These are phyloP conservation scores for Pangasius sanitwongsei DNA, from an alignment of 2,797 vertebrate genomes.

Conservation along the genomic window DNA sequence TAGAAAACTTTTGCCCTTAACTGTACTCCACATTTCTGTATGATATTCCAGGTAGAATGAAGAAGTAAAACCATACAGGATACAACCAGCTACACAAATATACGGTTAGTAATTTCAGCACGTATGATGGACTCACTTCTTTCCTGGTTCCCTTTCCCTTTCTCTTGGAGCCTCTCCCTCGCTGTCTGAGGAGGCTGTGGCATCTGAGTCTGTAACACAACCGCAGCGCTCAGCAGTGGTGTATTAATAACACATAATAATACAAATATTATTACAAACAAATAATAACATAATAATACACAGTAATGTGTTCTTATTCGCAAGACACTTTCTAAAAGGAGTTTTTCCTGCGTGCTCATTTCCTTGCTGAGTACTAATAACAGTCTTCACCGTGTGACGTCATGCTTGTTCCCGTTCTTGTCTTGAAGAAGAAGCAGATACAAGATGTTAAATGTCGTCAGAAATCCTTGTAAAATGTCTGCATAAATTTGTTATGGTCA, in stretches of 20 bases:
- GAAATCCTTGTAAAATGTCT: background rate
- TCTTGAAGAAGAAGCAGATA: background rate
- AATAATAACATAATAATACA: too few species aligned
- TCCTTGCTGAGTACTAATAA: background rate
- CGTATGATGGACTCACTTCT: conserved; percentile 76
- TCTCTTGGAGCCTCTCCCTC: conserved; percentile 84
- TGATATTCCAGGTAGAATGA: background rate
- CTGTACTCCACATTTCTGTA: background rate
- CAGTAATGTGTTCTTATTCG: background rate
- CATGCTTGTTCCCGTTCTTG: background rate
- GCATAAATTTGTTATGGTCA: too few species aligned
- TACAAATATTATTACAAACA: too few species aligned
- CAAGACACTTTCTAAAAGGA: background rate
- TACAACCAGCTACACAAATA: background rate
- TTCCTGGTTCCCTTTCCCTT: conserved; percentile 78
- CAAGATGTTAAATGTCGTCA: background rate
- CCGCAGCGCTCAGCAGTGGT: background rate
- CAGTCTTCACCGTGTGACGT: background rate
- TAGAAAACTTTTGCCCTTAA: background rate
- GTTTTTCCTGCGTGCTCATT: background rate
- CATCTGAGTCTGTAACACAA: conserved; percentile 82
- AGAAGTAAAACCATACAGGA: background rate
- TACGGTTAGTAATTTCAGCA: background rate
- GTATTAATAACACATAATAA: too few species aligned
- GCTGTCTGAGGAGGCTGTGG: conserved; percentile 90